A percentile compares a stretch with the other conserved stretches of the same genome.
Evolutionary conservation across 2,113 vertebrate species (phyloP).

Genomic region (Notarius quadriscutis): DNA sequence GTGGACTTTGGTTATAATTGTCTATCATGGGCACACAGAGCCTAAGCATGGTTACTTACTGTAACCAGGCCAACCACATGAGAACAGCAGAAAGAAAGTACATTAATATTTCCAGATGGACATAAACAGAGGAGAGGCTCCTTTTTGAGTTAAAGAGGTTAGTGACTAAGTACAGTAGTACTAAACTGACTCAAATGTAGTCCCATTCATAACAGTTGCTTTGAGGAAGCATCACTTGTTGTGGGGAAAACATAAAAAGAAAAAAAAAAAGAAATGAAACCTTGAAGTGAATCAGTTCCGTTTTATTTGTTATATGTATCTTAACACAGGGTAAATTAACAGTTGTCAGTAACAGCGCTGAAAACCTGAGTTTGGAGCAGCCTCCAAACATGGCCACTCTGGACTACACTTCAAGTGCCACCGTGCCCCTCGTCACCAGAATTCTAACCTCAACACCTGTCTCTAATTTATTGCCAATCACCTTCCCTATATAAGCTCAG

Average conservation of each 20-base stretch:
- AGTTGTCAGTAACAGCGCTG: too few species aligned
- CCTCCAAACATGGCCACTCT: too few species aligned
- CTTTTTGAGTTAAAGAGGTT: neutral
- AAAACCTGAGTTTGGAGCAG: too few species aligned
- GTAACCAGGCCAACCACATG: conserved; percentile 26
- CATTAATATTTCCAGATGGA: neutral
- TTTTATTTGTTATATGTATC: too few species aligned
- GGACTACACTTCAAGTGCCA: too few species aligned
- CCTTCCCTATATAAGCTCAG: too few species aligned
- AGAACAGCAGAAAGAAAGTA: conserved; percentile 4
- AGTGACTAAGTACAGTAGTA: neutral
- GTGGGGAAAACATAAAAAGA: neutral
- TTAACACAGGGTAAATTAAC: too few species aligned
- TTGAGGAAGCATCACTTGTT: neutral
- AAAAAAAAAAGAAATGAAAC: neutral
- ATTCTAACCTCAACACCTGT: too few species aligned
- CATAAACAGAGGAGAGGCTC: neutral
- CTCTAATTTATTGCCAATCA: too few species aligned
- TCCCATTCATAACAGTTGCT: neutral
- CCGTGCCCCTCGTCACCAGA: too few species aligned
- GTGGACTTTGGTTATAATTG: conserved; percentile 40
- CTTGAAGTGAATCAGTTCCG: neutral
- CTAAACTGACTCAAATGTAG: neutral
- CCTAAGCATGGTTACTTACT: conserved; percentile 4
- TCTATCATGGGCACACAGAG: conserved; percentile 25